A percentile compares a stretch with the other conserved stretches of the same genome.
Evolutionary conservation across 2,113 vertebrate genomes (phyloP).

Genomic region (Hymenochirus boettgeri): DNA sequence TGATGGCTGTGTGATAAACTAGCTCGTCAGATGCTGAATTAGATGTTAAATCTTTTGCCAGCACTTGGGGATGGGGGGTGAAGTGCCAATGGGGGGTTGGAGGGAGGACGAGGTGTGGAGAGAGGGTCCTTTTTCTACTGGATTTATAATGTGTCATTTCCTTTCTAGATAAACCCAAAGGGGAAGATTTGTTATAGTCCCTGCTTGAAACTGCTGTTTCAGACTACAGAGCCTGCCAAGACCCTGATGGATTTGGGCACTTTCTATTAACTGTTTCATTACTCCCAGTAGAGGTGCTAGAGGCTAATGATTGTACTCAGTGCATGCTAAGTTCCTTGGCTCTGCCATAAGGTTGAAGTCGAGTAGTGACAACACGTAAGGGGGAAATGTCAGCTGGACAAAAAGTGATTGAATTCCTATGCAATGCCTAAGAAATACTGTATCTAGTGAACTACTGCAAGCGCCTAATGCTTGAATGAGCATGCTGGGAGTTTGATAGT

Average conservation of each 20-base stretch:
- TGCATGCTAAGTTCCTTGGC: background rate
- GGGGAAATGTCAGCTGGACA: too few species aligned
- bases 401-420: too few species aligned
- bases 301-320: background rate
- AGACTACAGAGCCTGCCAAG: slow-evolving; percentile 66
- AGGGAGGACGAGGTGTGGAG: slow-evolving; percentile 34
- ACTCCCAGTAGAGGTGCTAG: slow-evolving; percentile 9
- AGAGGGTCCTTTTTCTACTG: slow-evolving; percentile 61
- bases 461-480: too few species aligned
- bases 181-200: slow-evolving; percentile 69
- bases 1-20: slow-evolving; percentile 67
- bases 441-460: too few species aligned
- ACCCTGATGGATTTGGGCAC: slow-evolving; percentile 67
- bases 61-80: slow-evolving; percentile 52
- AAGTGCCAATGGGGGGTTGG: slow-evolving; percentile 46
- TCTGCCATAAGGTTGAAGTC: background rate
- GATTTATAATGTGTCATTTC: slow-evolving; percentile 77
- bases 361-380: background rate
- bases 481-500: too few species aligned
- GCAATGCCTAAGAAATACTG: too few species aligned
- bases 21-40: slow-evolving; percentile 75
- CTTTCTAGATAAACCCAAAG: slow-evolving; percentile 69
- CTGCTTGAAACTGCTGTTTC: slow-evolving; percentile 75
- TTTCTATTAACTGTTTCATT: slow-evolving; percentile 35
- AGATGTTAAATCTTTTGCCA: slow-evolving; percentile 83